These are phyloP conservation scores for Phaonia tiefii DNA, from an alignment of 2,888 invertebrate species.

Conservation along the genomic window DNA sequence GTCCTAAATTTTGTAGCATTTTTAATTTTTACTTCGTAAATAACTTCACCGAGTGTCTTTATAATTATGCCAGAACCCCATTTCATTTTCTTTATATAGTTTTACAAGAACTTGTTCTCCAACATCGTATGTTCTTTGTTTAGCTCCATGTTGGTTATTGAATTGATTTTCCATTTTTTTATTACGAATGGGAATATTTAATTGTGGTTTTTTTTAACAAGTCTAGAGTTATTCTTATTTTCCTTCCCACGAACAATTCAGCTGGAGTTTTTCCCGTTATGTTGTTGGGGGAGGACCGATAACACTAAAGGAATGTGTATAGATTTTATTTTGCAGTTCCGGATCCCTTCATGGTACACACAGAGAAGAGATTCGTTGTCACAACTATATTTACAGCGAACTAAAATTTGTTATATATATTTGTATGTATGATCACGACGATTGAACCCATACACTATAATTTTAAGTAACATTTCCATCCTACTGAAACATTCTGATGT, in stretches of 20 bases:
- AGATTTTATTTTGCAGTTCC: conserved; percentile 7
- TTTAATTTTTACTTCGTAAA: too few relatives aligned
- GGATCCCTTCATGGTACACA: too few relatives aligned
- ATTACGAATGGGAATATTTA: not conserved
- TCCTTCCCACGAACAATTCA: conserved; percentile 43
- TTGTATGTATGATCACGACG: too few relatives aligned
- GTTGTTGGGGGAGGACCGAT: conserved; percentile 40
- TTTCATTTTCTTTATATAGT: conserved; percentile 25
- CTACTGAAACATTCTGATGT: too few relatives aligned
- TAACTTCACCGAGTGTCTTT: too few relatives aligned
- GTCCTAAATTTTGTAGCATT: too few relatives aligned
- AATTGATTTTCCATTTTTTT: conserved; percentile 22
- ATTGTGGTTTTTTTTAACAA: not conserved
- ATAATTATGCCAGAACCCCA: conserved; percentile 50
- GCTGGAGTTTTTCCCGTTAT: conserved; percentile 39
- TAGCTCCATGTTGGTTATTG: conserved; percentile 39
- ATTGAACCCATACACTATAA: too few relatives aligned
- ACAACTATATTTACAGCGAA: too few relatives aligned
- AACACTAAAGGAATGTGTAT: conserved; percentile 19
- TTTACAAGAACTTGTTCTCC: conserved; percentile 43
- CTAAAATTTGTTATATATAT: too few relatives aligned
- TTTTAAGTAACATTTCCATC: too few relatives aligned
- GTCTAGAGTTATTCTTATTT: conserved; percentile 35
- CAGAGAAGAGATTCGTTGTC: too few relatives aligned
- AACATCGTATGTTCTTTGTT: conserved; percentile 26